Conservation (phyloP, 2,113 vertebrate species). For the Prionailurus bengalensis region DNA sequence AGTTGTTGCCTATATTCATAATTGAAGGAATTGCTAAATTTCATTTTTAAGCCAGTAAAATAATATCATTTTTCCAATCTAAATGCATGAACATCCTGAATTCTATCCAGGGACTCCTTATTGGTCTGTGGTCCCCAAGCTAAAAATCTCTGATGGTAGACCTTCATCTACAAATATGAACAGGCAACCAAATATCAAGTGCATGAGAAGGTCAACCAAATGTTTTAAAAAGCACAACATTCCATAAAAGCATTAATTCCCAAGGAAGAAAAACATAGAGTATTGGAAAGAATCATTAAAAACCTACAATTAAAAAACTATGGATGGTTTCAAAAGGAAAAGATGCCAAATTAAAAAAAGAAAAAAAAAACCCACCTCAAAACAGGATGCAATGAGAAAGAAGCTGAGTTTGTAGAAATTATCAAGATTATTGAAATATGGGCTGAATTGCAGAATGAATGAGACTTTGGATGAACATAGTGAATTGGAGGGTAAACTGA, state of each 20-base stretch:
- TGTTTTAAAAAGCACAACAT: not conserved
- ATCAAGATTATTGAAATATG: constrained; percentile 1
- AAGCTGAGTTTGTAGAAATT: not conserved
- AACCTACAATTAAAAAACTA: not conserved
- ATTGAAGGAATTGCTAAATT: not conserved
- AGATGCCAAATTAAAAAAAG: not conserved
- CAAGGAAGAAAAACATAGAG: not conserved
- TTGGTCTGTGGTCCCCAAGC: not conserved
- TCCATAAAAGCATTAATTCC: not conserved
- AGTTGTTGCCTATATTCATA: not conserved
- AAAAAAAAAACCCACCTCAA: not conserved
- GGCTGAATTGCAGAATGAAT: not conserved
- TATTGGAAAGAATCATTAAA: not conserved
- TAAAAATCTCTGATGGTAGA: not conserved
- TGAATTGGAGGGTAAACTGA: not conserved
- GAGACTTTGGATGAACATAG: not conserved
- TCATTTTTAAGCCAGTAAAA: not conserved
- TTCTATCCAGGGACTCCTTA: not conserved
- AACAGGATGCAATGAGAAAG: not conserved
- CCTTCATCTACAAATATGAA: not conserved
- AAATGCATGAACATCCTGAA: not conserved
- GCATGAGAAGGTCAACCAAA: not conserved
- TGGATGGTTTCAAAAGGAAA: not conserved
- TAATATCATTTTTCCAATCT: not conserved
- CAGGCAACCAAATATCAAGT: not conserved